Conservation (phyloP, 2,797 vertebrate genomes). For the Pteronotus mesoamericanus region DNA sequence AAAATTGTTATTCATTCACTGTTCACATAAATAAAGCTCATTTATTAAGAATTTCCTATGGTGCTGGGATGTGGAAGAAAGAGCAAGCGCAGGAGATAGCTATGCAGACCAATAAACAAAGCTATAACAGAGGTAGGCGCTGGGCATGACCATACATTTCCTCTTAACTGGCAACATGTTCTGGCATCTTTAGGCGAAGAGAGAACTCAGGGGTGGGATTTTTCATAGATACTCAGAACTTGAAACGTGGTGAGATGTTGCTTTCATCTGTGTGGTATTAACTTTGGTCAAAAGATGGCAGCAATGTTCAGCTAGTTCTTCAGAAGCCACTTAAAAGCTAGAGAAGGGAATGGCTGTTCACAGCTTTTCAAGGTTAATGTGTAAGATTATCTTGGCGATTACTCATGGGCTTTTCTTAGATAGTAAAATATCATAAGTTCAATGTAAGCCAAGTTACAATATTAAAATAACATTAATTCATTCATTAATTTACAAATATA, state of each 20-base stretch:
- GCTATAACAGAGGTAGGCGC: not conserved
- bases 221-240: not conserved
- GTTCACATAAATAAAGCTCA: not conserved
- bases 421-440: not conserved
- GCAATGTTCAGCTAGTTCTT: constrained; percentile 45
- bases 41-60: not conserved
- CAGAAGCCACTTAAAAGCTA: too few species aligned
- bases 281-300: constrained; percentile 69
- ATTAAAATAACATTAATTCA: not conserved
- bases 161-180: not conserved
- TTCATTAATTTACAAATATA: not conserved
- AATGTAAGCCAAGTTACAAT: not conserved
- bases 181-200: not conserved
- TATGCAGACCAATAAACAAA: not conserved
- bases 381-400: not conserved
- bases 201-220: not conserved
- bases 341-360: not conserved
- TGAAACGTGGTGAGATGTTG: not conserved
- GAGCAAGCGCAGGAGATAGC: not conserved
- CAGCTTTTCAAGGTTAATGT: not conserved
- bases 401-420: not conserved
- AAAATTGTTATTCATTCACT: not conserved
- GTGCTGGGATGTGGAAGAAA: not conserved
- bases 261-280: not conserved
- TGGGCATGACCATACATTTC: not conserved